A percentile compares a stretch with the other conserved stretches of the same genome.
Conservation (phyloP, 2,888 invertebrate species). For the Parnassius glacialis region DNA sequence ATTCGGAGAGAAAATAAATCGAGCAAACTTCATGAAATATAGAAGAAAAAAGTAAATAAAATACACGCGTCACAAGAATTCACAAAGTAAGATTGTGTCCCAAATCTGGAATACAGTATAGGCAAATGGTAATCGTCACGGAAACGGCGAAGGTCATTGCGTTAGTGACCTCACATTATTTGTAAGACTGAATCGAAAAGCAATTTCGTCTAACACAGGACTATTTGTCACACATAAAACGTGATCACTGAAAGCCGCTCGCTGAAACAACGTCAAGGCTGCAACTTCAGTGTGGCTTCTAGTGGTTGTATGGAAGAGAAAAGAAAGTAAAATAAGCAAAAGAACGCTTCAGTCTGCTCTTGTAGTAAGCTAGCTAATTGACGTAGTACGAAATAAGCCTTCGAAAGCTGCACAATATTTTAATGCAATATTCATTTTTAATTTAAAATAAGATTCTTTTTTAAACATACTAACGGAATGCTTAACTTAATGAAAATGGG, state of each 20-base stretch:
- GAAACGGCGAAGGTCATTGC: constrained; percentile 66
- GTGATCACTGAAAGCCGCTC: constrained; percentile 60
- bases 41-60: constrained; percentile 50
- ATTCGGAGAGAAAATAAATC: no score
- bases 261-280: constrained; percentile 31
- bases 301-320: no score
- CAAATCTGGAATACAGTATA: constrained; percentile 40
- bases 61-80: constrained; percentile 52
- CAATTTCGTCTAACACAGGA: constrained; percentile 75
- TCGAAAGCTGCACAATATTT: no score
- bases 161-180: constrained; percentile 74
- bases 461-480: no score
- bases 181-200: constrained; percentile 74
- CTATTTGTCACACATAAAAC: constrained; percentile 79
- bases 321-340: no score
- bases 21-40: no score
- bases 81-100: constrained; percentile 37
- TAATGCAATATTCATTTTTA: no score
- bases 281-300: not conserved
- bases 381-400: no score
- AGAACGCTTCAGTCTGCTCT: no score
- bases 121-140: constrained; percentile 69
- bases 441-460: no score
- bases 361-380: no score
- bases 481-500: no score